These are phyloP conservation scores for Nansenia antarctica DNA, from an alignment of 2,113 vertebrate genomes.

Conservation along the genomic window DNA sequence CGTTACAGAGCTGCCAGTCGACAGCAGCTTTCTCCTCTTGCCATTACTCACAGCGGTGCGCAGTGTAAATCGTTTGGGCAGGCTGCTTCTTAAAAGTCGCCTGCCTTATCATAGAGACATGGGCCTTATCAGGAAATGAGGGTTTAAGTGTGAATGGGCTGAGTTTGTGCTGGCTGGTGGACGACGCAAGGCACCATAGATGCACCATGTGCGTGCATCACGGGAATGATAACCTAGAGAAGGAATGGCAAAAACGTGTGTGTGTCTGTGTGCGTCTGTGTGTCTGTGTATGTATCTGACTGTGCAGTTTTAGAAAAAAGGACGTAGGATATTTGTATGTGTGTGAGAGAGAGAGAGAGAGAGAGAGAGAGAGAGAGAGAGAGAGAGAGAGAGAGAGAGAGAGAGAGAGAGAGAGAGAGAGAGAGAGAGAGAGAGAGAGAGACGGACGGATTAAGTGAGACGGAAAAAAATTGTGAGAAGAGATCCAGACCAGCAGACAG, in stretches of 20 bases:
- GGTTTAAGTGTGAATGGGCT: constrained; percentile 42
- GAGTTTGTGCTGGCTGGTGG: constrained; percentile 31
- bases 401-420: no score
- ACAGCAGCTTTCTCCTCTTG: constrained; percentile 31
- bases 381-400: no score
- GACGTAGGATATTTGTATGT: background rate
- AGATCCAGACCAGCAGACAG: background rate
- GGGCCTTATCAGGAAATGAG: constrained; percentile 20
- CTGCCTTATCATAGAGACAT: no score
- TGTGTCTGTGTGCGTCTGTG: constrained; percentile 4
- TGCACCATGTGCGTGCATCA: background rate
- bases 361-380: no score
- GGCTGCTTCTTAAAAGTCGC: constrained; percentile 26
- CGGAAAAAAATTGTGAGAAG: background rate
- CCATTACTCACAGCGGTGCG: constrained; percentile 39
- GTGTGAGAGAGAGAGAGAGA: no score
- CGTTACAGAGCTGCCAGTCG: background rate
- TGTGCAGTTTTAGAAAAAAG: constrained; percentile 10
- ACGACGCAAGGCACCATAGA: constrained; percentile 19
- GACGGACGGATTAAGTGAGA: background rate
- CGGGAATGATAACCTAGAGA: background rate
- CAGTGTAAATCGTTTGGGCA: constrained; percentile 45
- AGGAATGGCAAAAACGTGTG: background rate
- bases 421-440: background rate
- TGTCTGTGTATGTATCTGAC: background rate